Evolutionary conservation across 2,113 vertebrate species (phyloP), one percentile per base, ranked within the genome.

Genomic region (Nesogale talazaci): DNA sequence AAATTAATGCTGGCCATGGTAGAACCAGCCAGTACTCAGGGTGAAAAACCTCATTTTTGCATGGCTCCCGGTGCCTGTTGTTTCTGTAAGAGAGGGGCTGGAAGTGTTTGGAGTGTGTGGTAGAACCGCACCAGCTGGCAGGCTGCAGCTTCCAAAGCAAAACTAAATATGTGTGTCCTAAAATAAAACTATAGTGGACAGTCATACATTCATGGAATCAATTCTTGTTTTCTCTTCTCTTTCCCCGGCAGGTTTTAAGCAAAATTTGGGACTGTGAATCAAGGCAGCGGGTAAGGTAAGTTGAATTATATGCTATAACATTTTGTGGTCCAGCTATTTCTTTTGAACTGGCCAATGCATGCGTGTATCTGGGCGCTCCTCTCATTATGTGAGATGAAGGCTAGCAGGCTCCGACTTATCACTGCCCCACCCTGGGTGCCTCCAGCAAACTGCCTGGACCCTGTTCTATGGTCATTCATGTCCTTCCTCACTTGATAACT

Each of bases 231-330:
- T 94, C 94, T 97, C 95, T 96, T 96, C 88, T 97, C 82, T 97
- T 96, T 97, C 97, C 57, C 96, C 89, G 85, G 70, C 93, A 98
- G 98, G 94, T 98, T 97, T 98, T 97, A 98, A 98, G 98, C 96
- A 97, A 96, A 94, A 96, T 93, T 97, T 97, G 96, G 97, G 96
- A 97, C 97, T 98, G 97, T 98, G 98, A 98, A 98, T 97, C 95
- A 97, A 98, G 96, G 96, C 97, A 96, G 89, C 97, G 97, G 98
- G 98, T 98, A 97, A 95, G 46, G 98, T 98, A 95, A 88, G 90
- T 97, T 84, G 86, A 94, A 96, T 97, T 96, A 95, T 97, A 76
- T 93, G 29, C 29, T 84, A 93, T 86, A 36, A 87, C 83, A 85
- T 57, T 59, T 77, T 85, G 69, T 89, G 92, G 95, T 95, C 92